Evolutionary conservation across 2,113 vertebrate genomes (phyloP).

Genomic region (Silurus glanis): DNA sequence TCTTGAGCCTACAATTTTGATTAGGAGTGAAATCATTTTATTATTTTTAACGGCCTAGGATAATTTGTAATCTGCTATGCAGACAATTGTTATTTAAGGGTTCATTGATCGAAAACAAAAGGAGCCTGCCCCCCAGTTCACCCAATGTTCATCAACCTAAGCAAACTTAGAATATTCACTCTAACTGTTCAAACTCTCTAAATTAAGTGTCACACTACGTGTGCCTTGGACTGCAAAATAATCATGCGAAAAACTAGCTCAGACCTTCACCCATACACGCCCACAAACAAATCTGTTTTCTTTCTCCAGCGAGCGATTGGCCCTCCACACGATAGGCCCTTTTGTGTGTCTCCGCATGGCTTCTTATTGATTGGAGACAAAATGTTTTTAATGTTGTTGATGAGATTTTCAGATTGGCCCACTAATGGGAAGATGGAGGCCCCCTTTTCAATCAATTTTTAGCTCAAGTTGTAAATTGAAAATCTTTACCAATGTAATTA

Average conservation of each 20-base stretch:
- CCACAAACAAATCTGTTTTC: slow-evolving; percentile 55
- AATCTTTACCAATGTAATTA: slow-evolving; percentile 79
- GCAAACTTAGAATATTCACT: slow-evolving; percentile 69
- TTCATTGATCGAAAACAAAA: not conserved
- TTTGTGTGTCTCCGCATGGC: slow-evolving; percentile 72
- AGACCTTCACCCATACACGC: slow-evolving; percentile 65
- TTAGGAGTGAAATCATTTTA: not conserved
- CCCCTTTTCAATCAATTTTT: slow-evolving; percentile 75
- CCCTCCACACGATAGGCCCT: slow-evolving; percentile 69
- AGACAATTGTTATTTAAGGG: not conserved
- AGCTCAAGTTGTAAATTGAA: slow-evolving; percentile 76
- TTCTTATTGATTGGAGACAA: slow-evolving; percentile 75
- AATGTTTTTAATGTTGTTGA: slow-evolving; percentile 82
- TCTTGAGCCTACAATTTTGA: not conserved
- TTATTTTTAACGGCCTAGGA: slow-evolving; percentile 1
- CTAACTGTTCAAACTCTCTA: slow-evolving; percentile 63
- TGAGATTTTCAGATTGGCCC: slow-evolving; percentile 77
- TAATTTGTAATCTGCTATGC: not conserved
- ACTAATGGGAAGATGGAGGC: slow-evolving; percentile 74
- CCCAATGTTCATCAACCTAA: not conserved
- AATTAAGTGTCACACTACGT: slow-evolving; percentile 71
- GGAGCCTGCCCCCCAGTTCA: not conserved
- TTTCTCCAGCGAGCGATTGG: slow-evolving; percentile 62
- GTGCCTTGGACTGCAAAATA: slow-evolving; percentile 45
- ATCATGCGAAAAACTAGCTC: slow-evolving; percentile 67